Base-by-base conservation (phyloP, 1,140 invertebrate species). In the Seison nebaliae region DNA sequence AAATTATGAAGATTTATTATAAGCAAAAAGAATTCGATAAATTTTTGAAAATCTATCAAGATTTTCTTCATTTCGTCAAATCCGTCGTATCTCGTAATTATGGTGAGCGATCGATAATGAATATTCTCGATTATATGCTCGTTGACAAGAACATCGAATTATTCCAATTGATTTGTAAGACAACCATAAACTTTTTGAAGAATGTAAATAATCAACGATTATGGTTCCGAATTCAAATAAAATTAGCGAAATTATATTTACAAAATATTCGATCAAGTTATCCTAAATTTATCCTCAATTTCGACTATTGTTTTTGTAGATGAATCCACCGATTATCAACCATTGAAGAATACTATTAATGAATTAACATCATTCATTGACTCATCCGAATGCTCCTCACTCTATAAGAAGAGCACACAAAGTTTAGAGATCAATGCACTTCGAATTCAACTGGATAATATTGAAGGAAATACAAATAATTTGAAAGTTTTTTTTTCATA, bases 1-100 rank as follows among this genome's bases (percentile, higher is more conserved):
- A 98, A 59, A 98, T 98, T 86, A 93, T 98, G 29, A 98, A 98
- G 67, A 94, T 98, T 36, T 93, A 94, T 59, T 98, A 96, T 58
- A 83, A 80, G 69, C 58, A 40, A 31, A 19, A 17, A 21, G 34
- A 34, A 9, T 33, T 26, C 16, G 22, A 33, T 16, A 20, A 33
- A 26, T 30, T 33, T 30, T 33, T 33, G 30, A 40, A 40, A 40
- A 19, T 21, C 5, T 33, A 40, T 19, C 33, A 40, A n/a, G 30
- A 40, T 4, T 5, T 29, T 18, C 33, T 40, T 21, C 33, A 30
- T 29, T 40, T 34, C 23, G 35, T 40, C n/a, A 40, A 36, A 26
- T 79, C 1, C 62, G 84, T 86, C 30, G 88, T 98, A 15, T 96
- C 88, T 5, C 71, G 88, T 51, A 98, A 98, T 59, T 91, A 96